Evolutionary conservation across 2,888 invertebrate genomes (phyloP).

Genomic region (Zaprionus obscuricornis): DNA sequence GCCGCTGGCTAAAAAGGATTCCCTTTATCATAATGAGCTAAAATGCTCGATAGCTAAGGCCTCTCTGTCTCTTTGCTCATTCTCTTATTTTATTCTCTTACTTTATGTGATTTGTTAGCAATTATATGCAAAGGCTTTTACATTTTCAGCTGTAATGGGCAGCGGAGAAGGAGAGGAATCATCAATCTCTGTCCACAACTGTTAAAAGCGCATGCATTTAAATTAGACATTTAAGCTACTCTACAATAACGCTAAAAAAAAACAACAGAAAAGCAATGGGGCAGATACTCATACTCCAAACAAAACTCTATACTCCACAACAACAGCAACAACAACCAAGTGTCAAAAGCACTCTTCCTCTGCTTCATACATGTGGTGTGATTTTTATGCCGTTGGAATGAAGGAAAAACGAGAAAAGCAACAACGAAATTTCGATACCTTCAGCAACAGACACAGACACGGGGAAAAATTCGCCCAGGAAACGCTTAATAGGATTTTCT

Average conservation of each 20-base stretch:
- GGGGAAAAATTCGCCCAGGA: conserved; percentile 58
- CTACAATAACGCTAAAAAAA: not conserved
- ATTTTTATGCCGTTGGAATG: conserved; percentile 28
- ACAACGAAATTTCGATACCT: conserved; percentile 44
- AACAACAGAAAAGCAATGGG: conserved; percentile 12
- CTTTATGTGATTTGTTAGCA: conserved; percentile 54
- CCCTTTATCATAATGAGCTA: conserved; percentile 49
- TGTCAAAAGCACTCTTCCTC: conserved; percentile 34
- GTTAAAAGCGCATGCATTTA: conserved; percentile 82
- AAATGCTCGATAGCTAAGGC: conserved; percentile 9
- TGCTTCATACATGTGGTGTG: conserved; percentile 25
- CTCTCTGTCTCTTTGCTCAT: too few relatives aligned
- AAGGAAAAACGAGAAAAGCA: not conserved
- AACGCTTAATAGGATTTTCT: conserved; percentile 75
- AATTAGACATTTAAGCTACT: conserved; percentile 81
- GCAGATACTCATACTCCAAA: conserved; percentile 15
- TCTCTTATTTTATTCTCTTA: too few relatives aligned
- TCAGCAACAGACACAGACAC: conserved; percentile 54
- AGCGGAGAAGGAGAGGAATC: conserved; percentile 56
- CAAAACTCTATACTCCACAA: conserved; percentile 23
- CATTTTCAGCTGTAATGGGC: too few relatives aligned
- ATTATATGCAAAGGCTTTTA: conserved; percentile 44
- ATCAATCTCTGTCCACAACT: conserved; percentile 81
- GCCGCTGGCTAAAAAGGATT: conserved; percentile 9
- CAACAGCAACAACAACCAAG: conserved; percentile 33